Evolutionary conservation across 1,140 invertebrate genomes (phyloP), one percentile per base, ranked within the genome.

Genomic region (Cotesia typhae): DNA sequence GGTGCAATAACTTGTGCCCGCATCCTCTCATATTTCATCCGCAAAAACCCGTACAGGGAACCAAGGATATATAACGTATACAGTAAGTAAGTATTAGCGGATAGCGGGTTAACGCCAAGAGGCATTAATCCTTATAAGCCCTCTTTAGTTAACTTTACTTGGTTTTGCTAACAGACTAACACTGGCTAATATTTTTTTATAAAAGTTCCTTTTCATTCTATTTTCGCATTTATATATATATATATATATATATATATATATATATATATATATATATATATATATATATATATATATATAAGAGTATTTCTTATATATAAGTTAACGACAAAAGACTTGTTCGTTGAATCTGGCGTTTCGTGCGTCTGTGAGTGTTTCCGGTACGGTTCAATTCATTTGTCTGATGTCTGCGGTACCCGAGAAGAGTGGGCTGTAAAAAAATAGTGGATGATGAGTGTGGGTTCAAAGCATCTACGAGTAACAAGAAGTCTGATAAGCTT

Each of bases 11-110:
- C 64, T 72, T 20, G 10, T 65, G 35, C 36, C 70, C 38, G 70
- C 70, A 67, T 67, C 53, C 37, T 35, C 51, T 67, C 63, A 65
- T 67, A 59, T 72, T 71, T 71, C 70, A 71, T 71, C 37, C 35
- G 35, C 5, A 17, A 66, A 67, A 55, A 67, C 10, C 47, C 36
- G 12, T 28, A 63, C 4, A 28, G 6, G n/a, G 60, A 37, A n/a
- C 36, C 3, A 63, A 63, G 60, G 28, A 28, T 28, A 28, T 63
- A 37, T 4, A 7, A 6, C 12, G 12, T 37, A 10, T 28, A 37
- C 4, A 60, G 35, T 4, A 36, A 28, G 28, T 47, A 59, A 55
- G 53, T 14, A 55, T n/a, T n/a, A 55, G 53, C 53, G 7, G 47
- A 2, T 10, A 52, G 47, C 47, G 60, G 36, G 35, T 41, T 37